These are phyloP conservation scores for Pachypanchax playfairii DNA, from an alignment of 2,113 vertebrate genomes.

Conservation along the genomic window DNA sequence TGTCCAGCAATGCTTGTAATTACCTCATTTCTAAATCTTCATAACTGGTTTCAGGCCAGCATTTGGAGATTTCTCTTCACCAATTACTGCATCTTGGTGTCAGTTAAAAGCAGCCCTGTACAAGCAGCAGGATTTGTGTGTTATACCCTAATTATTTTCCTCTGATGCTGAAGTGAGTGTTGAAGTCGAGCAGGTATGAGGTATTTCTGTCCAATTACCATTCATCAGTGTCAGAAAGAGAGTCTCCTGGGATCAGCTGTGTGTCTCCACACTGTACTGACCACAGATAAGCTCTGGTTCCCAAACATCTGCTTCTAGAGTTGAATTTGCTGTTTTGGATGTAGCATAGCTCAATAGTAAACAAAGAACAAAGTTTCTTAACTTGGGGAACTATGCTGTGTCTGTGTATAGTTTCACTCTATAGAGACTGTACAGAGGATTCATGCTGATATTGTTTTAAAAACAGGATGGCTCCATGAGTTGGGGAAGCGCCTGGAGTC, in stretches of 20 bases:
- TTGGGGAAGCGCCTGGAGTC: constrained; percentile 93
- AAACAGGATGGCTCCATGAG: constrained; percentile 95
- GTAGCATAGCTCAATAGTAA: too few relatives aligned
- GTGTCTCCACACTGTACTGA: constrained; percentile 49
- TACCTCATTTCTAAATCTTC: constrained; percentile 33
- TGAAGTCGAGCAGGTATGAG: constrained; percentile 47
- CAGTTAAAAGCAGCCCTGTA: constrained; percentile 48
- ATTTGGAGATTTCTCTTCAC: constrained; percentile 50
- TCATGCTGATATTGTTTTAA: neutral
- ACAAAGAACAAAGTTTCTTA: too few relatives aligned
- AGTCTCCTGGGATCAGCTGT: constrained; percentile 54
- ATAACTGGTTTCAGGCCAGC: constrained; percentile 58
- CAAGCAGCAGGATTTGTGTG: constrained; percentile 59
- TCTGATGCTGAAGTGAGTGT: constrained; percentile 49
- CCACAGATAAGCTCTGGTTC: constrained; percentile 48
- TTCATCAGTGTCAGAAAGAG: constrained; percentile 69
- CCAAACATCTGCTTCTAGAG: constrained; percentile 22
- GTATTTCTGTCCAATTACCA: constrained; percentile 71
- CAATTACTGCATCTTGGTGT: constrained; percentile 65
- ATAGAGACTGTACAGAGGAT: too few relatives aligned
- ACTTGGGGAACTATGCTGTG: too few relatives aligned
- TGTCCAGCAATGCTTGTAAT: constrained; percentile 49
- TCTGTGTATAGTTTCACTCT: constrained; percentile 12
- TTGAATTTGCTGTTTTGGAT: constrained; percentile 36
- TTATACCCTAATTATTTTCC: constrained; percentile 62